Evolutionary conservation across 2,888 invertebrate genomes (phyloP).

Genomic region (Deilephila porcellus): DNA sequence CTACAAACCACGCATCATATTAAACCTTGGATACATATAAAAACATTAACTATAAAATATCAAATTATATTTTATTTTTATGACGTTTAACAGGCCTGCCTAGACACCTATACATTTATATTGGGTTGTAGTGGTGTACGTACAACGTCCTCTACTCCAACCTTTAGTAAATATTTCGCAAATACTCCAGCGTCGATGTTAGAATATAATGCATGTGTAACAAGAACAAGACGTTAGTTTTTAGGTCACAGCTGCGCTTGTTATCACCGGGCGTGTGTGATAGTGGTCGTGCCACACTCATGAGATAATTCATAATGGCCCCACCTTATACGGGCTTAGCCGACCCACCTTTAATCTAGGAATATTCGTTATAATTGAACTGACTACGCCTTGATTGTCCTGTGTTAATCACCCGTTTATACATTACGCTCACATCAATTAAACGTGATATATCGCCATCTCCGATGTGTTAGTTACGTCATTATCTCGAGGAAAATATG

Average conservation of each 20-base stretch:
- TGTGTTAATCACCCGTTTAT: neutral
- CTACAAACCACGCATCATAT: too few relatives aligned
- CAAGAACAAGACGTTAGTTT: conserved; percentile 57
- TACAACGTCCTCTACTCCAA: neutral
- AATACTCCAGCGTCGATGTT: neutral
- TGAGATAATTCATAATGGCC: conserved; percentile 65
- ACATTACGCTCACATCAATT: neutral
- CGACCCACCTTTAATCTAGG: conserved; percentile 31
- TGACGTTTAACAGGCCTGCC: too few relatives aligned
- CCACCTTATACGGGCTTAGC: conserved; percentile 52
- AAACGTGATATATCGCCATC: neutral
- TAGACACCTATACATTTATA: too few relatives aligned
- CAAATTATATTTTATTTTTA: too few relatives aligned
- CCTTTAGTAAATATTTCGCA: neutral
- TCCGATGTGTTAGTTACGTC: neutral
- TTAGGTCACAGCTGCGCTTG: conserved; percentile 80
- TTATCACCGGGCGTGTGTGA: conserved; percentile 68
- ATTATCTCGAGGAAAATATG: neutral
- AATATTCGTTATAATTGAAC: conserved; percentile 27
- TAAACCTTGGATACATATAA: too few relatives aligned
- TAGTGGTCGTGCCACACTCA: conserved; percentile 57
- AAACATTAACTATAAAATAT: too few relatives aligned
- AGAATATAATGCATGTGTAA: conserved; percentile 33
- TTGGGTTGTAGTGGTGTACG: too few relatives aligned
- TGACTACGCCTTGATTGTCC: conserved; percentile 17